Evolutionary conservation across 2,888 invertebrate genomes (phyloP), one percentile per base, ranked within the genome.

Genomic region (Megalurothrips usitatus): DNA sequence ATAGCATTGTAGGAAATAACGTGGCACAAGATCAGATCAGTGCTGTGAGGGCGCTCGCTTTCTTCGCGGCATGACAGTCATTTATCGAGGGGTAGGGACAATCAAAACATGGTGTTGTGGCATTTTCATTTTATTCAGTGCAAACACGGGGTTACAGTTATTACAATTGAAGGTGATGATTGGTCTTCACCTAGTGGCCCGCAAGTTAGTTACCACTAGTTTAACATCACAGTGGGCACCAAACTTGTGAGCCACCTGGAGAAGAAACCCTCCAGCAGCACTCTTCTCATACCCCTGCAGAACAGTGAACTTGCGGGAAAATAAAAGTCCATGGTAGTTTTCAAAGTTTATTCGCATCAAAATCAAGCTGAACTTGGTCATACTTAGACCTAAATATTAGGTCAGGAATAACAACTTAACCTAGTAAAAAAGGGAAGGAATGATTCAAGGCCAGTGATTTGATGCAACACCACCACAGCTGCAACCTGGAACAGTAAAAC

Each of bases 141-240:
- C 34, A 43, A 2, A 43, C 34, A 43, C 6, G 34, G 2, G 34
- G 23, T 26, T 26, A 52, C 1, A 6, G 1, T 52, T 11, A 52
- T 17, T 14, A 52, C 6, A 75, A 0, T 10, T 1, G 2, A 75
- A 12, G 12, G 68, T 10, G 68, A 26, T 26, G 68, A 75, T 10
- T 12, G 26, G 68, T 26, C 68, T 26, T 75, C 12, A n/a, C 68
- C n/a, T 26, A 75, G 68, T 75, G 68, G 68, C 68, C 68, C 68
- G 68, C 68, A 75, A 75, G 68, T 75, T 75, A 75, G 68, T 75
- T 75, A 75, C 68, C 68, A 75, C 68, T 75, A 75, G 68, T 26
- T 75, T 26, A 75, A 26, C 58, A 26, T 23, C 9, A 75, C 68
- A 75, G 68, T 75, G 68, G 68, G 26, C 23, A 75, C 23, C 68